Base-by-base conservation (phyloP, 1,140 invertebrate species). In the Formica exsecta region DNA sequence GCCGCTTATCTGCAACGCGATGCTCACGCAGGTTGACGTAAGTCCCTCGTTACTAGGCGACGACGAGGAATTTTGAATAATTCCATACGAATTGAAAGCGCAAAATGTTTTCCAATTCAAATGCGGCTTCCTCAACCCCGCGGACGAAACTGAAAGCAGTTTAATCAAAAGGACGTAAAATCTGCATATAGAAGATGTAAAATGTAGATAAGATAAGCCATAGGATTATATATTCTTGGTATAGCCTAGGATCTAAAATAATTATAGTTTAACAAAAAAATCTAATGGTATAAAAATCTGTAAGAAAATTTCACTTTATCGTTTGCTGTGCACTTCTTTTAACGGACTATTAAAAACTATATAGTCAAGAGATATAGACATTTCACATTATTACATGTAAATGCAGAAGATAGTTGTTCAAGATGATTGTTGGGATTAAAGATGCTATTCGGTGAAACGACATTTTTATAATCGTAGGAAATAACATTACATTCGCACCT, bases 61-160 rank as follows among this genome's bases (percentile, higher is more conserved):
- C 32, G 48, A 44, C 19, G 38, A 19, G 19, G 11, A 81, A 36
- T 61, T 71, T 59, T 59, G 38, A 61, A 38, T 74, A 62, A 83
- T 74, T 83, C n/a, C 65, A 6, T 57, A 70, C 16, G 19, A 81
- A 57, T 81, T 38, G 7, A 19, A 81, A 61, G 51, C 51, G 65
- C 22, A 57, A 71, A 71, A 57, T 57, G 48, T 44, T 73, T 59
- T 73, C 6, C 65, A 71, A 71, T 80, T 81, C 22, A 59, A 81
- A 73, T 36, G 66, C 68, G 25, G n/a, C 7, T 59, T 81, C 9
- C 25, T 57, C 25, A 41, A 81, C 41, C n/a, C 0, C 6, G 6
- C 19, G 65, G 36, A 32, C 13, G 22, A 59, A 81, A 79, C 29
- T 51, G 51, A 54, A 41, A 81, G 36, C 64, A 80, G 22, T 16